Evolutionary conservation across 2,797 vertebrate species (phyloP).

Genomic region (Zenarchopterus dispar): DNA sequence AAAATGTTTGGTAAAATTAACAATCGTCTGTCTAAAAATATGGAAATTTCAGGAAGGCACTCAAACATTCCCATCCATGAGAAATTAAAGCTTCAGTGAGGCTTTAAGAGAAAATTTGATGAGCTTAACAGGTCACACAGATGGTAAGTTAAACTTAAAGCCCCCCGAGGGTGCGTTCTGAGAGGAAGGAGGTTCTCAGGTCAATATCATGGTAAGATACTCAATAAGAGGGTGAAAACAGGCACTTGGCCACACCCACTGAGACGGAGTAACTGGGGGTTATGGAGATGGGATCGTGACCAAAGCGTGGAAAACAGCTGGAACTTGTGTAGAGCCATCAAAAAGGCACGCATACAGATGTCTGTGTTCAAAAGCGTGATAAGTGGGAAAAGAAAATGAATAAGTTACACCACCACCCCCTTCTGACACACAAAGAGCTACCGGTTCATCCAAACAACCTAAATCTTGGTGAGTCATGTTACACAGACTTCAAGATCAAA

Average conservation of each 20-base stretch:
- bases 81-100: constrained; percentile 17
- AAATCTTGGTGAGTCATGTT: constrained; percentile 20
- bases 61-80: constrained; percentile 13
- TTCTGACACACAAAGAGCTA: constrained; percentile 29
- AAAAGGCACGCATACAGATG: constrained; percentile 22
- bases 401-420: neutral
- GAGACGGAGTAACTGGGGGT: constrained; percentile 28
- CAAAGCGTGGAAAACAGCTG: constrained; percentile 42
- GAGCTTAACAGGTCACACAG: constrained; percentile 78
- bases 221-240: constrained; percentile 46
- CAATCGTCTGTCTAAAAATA: constrained; percentile 11
- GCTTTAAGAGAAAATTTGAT: constrained; percentile 52
- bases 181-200: constrained; percentile 57
- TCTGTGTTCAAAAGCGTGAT: constrained; percentile 23
- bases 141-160: constrained; percentile 61
- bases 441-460: constrained; percentile 27
- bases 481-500: constrained; percentile 45
- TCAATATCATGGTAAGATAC: constrained; percentile 51
- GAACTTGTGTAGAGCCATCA: constrained; percentile 31
- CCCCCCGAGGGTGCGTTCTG: constrained; percentile 57
- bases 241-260: constrained; percentile 36
- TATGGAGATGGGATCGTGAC: constrained; percentile 29
- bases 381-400: constrained; percentile 17
- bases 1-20: neutral
- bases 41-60: constrained; percentile 2